Base-by-base conservation (phyloP, 2,797 vertebrate species). In the Falco peregrinus region DNA sequence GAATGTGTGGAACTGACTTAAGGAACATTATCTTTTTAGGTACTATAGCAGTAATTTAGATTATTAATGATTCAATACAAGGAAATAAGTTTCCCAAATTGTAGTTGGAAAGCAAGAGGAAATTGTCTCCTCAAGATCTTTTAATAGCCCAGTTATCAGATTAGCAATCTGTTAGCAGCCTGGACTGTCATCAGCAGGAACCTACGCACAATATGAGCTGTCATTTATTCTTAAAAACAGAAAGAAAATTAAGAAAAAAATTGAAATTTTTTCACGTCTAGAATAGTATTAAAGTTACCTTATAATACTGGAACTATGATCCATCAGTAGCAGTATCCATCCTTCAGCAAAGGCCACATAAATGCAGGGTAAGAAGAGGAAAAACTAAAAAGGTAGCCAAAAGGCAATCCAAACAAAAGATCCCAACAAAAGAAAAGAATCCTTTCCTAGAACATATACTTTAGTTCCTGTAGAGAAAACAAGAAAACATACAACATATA, bases 161-260 rank as follows among this genome's bases (percentile, higher is more conserved):
- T 97, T 96, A 98, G 78, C 97, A 97, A 97, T 97, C 96, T 98
- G 96, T 93, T 97, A 96, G 53, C 96, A 97, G 96, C 96, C 93
- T 65, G 78, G 95, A 93, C 92, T 97, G 96, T 95, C 96, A 97
- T 95, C 95, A 96, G 59, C 64, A 96, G 92, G 91, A 97, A 83
- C 96, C 97, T 93, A 98, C 91, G 78, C 96, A 97, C 97, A 97
- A 78, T 96, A 97, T 97, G 97, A 98, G 77, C 93, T 94, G 95
- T 93, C 78, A 14, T 92, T 96, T 98, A 97, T 97, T 97, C 98
- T 96, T 94, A 97, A 94, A 92, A 95, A 83, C 37, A 93, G 69
- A 79, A 86, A 92, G 80, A 97, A 95, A 96, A 94, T 50, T 35
- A 51, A 89, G 33, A 16, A 67, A 83, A 68, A 59, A 90, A 37